phyloP scores from a whole-genome alignment of 2,113 vertebrate species.

The Synodontis membranacea region DNA sequence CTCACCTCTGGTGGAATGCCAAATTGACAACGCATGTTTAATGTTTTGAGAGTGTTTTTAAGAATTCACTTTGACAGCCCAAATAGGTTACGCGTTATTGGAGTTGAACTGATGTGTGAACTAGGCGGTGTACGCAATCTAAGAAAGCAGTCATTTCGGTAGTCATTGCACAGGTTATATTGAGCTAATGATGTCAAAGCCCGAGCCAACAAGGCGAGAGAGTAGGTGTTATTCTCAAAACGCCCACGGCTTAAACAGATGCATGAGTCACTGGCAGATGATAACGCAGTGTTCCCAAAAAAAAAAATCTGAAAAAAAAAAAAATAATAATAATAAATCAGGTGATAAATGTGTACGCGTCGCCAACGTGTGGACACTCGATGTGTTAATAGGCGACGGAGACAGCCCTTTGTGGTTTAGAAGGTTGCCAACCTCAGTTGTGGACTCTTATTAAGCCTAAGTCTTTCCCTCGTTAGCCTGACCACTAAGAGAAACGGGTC shows the following conservation, averaged over 20 bases:
- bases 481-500: conserved; percentile 33
- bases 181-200: conserved; percentile 25
- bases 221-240: conserved; percentile 45
- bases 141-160: conserved; percentile 9
- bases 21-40: background rate
- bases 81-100: background rate
- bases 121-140: background rate
- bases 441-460: conserved; percentile 49
- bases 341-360: background rate
- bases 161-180: conserved; percentile 2
- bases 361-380: background rate
- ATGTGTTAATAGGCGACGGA: conserved; percentile 43
- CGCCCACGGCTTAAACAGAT: conserved; percentile 37
- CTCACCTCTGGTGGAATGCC: background rate
- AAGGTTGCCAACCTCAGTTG: conserved; percentile 47
- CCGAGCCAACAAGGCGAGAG: conserved; percentile 10
- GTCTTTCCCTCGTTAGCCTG: conserved; percentile 37
- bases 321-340: no score
- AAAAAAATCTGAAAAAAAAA: no score
- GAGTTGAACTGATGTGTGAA: background rate
- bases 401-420: conserved; percentile 38
- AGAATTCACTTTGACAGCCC: background rate
- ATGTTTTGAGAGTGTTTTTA: background rate
- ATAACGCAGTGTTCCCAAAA: conserved; percentile 19
- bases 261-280: conserved; percentile 53